Conservation (phyloP, 2,113 vertebrate genomes). For the Recurvirostra avosetta region DNA sequence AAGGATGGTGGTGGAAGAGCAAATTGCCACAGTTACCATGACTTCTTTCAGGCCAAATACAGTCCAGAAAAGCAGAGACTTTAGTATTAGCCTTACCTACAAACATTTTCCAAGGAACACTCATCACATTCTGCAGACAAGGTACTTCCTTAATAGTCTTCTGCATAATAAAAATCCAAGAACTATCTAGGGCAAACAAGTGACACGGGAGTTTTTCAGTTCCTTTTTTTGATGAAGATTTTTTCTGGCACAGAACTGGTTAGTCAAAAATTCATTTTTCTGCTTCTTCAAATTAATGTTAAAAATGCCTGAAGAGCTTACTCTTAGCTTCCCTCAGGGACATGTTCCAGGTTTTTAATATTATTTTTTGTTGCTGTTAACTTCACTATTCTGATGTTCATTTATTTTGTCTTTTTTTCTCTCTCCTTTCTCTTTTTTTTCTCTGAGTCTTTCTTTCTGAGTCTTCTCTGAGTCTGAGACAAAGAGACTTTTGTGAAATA, state of each 20-base stretch:
- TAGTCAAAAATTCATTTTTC: not conserved
- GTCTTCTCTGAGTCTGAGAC: too few species aligned
- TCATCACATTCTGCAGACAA: not conserved
- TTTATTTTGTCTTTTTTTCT: not conserved
- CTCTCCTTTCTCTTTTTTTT: not conserved
- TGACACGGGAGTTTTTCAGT: not conserved
- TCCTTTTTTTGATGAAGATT: not conserved
- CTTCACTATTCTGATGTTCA: not conserved
- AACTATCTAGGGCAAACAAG: not conserved
- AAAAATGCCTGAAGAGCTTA: not conserved
- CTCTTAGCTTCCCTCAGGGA: not conserved
- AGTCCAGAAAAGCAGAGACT: not conserved
- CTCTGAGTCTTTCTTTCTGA: not conserved
- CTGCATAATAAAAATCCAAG: not conserved
- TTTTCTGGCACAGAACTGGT: not conserved
- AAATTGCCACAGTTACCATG: not conserved
- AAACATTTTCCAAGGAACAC: not conserved
- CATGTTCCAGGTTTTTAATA: not conserved
- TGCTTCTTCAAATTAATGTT: not conserved
- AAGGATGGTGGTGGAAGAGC: not conserved
- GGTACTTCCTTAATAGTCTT: not conserved
- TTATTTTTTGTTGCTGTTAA: not conserved
- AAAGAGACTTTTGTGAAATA: not conserved
- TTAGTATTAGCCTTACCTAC: not conserved
- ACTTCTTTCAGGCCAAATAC: not conserved